Evolutionary conservation across 2,888 invertebrate species (phyloP), one percentile per base, ranked within the genome.

Genomic region (Halictus ligatus): DNA sequence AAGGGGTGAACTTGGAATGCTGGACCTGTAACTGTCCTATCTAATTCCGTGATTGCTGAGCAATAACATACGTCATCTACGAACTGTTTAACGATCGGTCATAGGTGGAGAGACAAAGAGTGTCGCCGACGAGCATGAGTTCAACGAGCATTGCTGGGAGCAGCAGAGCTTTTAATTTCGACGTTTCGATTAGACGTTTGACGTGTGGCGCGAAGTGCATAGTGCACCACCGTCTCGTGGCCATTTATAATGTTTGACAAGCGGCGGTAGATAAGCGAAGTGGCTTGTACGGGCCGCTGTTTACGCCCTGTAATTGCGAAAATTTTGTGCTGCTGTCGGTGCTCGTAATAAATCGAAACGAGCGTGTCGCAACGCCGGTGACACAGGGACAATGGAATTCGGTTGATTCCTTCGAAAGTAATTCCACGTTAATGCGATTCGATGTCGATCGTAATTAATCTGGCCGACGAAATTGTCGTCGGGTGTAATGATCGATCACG

Each of bases 181-280:
- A 48, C 40, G 60, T 29, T 15, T 25, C 18, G 50, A 77, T 75
- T 60, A 48, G 72, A 29, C 40, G 60, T 81, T 81, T 75, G 82
- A 82, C 76, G 64, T 50, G 48, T 40, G 50, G 46, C 43, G 35
- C 29, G 50, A 60, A 40, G 35, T 75, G 58, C 35, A 18, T 10
- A 25, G 21, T 73, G 54, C 73, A 58, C 43, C 21, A 60, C 72
- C 60, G 74, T 72, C 64, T 48, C 58, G 13, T 21, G 80, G 48
- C 86, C 75, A 86, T 87, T 87, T 83, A 86, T 87, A 86, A 86
- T 75, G 78, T 86, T 83, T 83, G 87, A 87, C 87, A 87, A 78
- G 87, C 83, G 75, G 15, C 72, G 72, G 58, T 80, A 87, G 86
- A 87, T 86, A 87, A 87, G 80, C 80, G 75, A 85, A 86, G 72